Evolutionary conservation across 2,113 vertebrate species (phyloP).

Genomic region (Rhadina sibilatrix): DNA sequence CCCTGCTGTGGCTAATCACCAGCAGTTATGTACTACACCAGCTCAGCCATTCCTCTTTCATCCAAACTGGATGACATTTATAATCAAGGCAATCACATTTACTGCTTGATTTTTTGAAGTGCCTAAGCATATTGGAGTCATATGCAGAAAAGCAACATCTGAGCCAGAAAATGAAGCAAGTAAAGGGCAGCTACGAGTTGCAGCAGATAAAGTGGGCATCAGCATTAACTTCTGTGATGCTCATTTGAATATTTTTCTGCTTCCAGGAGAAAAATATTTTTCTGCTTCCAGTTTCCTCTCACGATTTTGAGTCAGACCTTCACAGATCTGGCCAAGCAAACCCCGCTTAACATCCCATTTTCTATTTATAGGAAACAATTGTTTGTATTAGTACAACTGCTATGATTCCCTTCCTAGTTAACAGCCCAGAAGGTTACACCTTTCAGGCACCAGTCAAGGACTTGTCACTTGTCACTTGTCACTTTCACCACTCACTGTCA

Average conservation of each 20-base stretch:
- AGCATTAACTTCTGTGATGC: background rate
- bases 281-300: background rate
- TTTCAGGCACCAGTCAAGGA: background rate
- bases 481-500: background rate
- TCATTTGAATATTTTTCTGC: background rate
- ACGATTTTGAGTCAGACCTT: background rate
- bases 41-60: background rate
- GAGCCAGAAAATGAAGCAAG: background rate
- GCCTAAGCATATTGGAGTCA: background rate
- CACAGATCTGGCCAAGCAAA: background rate
- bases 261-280: background rate
- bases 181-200: background rate
- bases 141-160: background rate
- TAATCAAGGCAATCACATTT: constrained; percentile 29
- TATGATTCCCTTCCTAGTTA: background rate
- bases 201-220: background rate
- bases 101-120: constrained; percentile 6
- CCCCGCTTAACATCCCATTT: background rate
- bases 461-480: background rate
- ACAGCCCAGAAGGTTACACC: background rate
- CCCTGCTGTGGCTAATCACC: background rate
- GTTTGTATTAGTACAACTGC: background rate
- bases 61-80: background rate
- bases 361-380: background rate
- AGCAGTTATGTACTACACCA: background rate